phyloP scores from a whole-genome alignment of 1,140 invertebrate species.

The Drosophila ercepeae region DNA sequence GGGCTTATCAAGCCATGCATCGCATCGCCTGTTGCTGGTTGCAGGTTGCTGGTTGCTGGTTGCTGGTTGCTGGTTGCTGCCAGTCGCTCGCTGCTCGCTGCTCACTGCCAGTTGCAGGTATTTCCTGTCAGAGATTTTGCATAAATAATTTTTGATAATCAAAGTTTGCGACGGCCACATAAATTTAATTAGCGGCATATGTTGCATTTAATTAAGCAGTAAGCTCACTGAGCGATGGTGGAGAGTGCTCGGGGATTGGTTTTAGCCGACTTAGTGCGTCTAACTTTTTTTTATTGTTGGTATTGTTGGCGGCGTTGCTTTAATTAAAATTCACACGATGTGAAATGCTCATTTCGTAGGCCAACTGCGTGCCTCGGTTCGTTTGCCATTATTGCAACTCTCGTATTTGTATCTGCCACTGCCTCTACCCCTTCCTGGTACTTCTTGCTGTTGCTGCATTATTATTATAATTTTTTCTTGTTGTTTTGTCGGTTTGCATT shows the following conservation, averaged over 20 bases:
- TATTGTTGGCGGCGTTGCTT: constrained; percentile 31
- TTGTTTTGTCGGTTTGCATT: constrained; percentile 30
- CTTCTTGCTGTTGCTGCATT: constrained; percentile 58
- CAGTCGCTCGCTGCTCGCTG: constrained; percentile 5
- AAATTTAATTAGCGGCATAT: constrained; percentile 81
- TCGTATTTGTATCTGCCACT: constrained; percentile 46
- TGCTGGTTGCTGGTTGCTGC: neutral
- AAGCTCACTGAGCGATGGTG: constrained; percentile 52
- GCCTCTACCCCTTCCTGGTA: too few species aligned
- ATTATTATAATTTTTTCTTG: constrained; percentile 65
- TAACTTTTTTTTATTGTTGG: constrained; percentile 22
- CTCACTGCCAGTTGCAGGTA: constrained; percentile 61
- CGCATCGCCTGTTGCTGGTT: constrained; percentile 47
- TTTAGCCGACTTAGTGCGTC: constrained; percentile 7
- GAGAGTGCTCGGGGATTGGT: neutral
- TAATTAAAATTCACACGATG: constrained; percentile 82
- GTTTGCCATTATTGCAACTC: constrained; percentile 62
- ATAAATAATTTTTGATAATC: constrained; percentile 82
- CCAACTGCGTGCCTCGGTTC: constrained; percentile 69
- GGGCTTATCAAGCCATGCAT: constrained; percentile 52
- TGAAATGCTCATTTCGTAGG: constrained; percentile 76
- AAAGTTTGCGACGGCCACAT: constrained; percentile 76
- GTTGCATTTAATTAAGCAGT: constrained; percentile 80
- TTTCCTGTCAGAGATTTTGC: constrained; percentile 80
- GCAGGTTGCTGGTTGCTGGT: constrained; percentile 18